phyloP scores from a whole-genome alignment of 2,797 vertebrate species.

The Syngnathus rostellatus region DNA sequence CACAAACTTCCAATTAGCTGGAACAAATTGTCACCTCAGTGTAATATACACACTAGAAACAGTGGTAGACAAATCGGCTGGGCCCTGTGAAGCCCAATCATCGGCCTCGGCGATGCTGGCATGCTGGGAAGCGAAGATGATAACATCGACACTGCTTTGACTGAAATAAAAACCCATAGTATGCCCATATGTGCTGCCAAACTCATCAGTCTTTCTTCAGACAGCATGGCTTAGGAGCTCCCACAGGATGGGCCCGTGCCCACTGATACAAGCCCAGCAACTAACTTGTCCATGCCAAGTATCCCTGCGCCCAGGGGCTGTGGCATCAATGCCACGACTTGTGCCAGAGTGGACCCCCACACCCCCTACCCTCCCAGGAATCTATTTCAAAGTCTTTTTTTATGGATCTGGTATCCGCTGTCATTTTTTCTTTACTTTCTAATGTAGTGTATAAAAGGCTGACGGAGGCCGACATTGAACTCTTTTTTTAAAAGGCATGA shows the following conservation, averaged over 20 bases:
- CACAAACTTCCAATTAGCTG: constrained; percentile 47
- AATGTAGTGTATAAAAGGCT: constrained; percentile 70
- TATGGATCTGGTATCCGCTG: constrained; percentile 76
- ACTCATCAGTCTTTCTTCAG: constrained; percentile 73
- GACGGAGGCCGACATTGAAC: constrained; percentile 65
- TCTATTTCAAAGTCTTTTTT: constrained; percentile 76
- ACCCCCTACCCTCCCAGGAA: constrained; percentile 50
- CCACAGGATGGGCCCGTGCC: constrained; percentile 70
- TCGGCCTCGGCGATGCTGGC: constrained; percentile 44
- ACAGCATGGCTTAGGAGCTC: constrained; percentile 75
- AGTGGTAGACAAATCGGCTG: constrained; percentile 23
- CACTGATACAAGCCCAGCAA: constrained; percentile 73
- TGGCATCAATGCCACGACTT: constrained; percentile 70
- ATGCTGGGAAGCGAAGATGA: constrained; percentile 59
- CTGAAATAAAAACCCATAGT: constrained; percentile 64
- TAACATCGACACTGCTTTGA: constrained; percentile 67
- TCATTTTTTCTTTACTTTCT: constrained; percentile 77
- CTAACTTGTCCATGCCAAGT: constrained; percentile 71
- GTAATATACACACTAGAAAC: constrained; percentile 35
- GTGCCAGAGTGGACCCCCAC: constrained; percentile 71
- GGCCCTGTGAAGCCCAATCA: constrained; percentile 42
- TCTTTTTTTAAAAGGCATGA: constrained; percentile 53
- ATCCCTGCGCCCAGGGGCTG: constrained; percentile 68
- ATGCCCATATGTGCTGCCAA: constrained; percentile 74
- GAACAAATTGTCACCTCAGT: constrained; percentile 47